Evolutionary conservation across 2,797 vertebrate genomes (phyloP), one percentile per base, ranked within the genome.

Genomic region (Paratrypauchen microcephalus): DNA sequence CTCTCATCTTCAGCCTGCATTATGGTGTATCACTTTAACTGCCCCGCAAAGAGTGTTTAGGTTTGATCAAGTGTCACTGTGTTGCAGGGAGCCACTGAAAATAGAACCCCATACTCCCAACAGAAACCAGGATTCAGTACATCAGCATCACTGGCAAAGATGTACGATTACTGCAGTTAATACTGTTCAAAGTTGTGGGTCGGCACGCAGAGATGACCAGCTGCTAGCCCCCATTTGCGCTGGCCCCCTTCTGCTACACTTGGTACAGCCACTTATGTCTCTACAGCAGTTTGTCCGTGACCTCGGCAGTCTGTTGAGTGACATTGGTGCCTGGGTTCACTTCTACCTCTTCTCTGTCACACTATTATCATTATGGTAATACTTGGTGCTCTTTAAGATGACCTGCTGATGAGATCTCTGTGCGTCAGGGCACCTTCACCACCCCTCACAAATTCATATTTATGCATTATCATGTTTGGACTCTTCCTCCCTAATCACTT

Each of bases 351-450:
- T 77, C 65, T 71, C 66, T 82, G 66, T 70, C 68, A 28, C 70
- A 50, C 71, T 76, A 78, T 83, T 76, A 75, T 76, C 77, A 72
- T 86, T 73, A 87, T 66, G 83, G 45, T 71, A 83, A 83, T 88
- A 54, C 48, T 58, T 48, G 50, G 23, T 73, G 68, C 81, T 81
- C 75, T 84, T 83, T 76, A 80, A 80, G 80, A 65, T 70, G 75
- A 80, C 68, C 62, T 63, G 65, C 81, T 76, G 76, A 77, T 86
- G 75, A 78, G 75, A 82, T 82, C 71, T 78, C 50, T 48, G 69
- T 65, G 71, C 67, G 45, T 76, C 72, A 21, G 72, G 55, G 62
- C 26, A 30, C 68, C 18, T 64, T 66, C 63, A 70, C 16, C 79
- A 68, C 62, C 69, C 62, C 67, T 47, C 32, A 16, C 21, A 84